Evolutionary conservation across 2,113 vertebrate species (phyloP).

Genomic region (Onychorhynchus coronatus): DNA sequence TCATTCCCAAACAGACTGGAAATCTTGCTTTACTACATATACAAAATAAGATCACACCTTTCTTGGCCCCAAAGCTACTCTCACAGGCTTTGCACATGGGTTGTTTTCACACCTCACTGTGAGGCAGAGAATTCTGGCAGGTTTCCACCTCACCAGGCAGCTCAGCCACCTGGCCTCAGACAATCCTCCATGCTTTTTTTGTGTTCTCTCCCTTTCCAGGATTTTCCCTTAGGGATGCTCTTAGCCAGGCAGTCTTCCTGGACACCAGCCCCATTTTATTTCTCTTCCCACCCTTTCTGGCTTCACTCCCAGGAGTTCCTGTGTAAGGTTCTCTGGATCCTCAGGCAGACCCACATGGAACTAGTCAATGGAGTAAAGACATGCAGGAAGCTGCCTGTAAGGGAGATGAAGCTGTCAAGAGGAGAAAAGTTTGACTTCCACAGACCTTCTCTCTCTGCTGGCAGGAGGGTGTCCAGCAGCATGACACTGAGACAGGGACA

Average conservation of each 20-base stretch:
- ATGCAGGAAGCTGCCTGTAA: not conserved
- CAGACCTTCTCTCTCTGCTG: not conserved
- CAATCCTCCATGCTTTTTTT: not conserved
- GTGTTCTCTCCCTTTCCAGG: not conserved
- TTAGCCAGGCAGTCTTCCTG: not conserved
- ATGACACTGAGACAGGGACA: not conserved
- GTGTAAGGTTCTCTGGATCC: not conserved
- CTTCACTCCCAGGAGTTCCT: not conserved
- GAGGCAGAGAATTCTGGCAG: conserved; percentile 7
- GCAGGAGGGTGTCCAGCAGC: not conserved
- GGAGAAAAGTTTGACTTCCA: not conserved
- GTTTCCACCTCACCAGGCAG: conserved; percentile 13
- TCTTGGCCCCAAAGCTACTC: not conserved
- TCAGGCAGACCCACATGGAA: not conserved
- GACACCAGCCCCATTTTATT: not conserved
- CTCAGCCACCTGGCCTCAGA: conserved; percentile 24
- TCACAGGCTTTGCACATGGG: not conserved
- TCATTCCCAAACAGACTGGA: not conserved
- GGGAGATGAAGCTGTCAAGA: not conserved
- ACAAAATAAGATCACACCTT: not conserved
- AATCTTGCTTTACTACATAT: not conserved
- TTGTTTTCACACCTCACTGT: not conserved
- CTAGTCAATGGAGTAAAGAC: not conserved
- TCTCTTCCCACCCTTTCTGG: not conserved
- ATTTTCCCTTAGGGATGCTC: not conserved